These are phyloP conservation scores for Cotesia glomerata DNA, from an alignment of 1,140 invertebrate genomes.

Conservation along the genomic window DNA sequence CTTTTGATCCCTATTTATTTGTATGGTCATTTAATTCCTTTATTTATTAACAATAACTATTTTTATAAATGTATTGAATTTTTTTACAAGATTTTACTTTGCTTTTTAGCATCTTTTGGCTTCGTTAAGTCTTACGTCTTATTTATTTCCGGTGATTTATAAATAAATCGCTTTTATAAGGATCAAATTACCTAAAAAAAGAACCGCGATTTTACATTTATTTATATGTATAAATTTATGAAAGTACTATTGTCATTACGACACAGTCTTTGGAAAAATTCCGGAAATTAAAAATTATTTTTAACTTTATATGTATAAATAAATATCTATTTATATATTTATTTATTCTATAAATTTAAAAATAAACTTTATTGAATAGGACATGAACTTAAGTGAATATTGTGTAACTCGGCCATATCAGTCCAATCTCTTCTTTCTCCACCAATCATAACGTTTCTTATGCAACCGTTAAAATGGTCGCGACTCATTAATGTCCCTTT, in stretches of 20 bases:
- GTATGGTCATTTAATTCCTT: neutral
- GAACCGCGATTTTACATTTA: neutral
- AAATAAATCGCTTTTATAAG: too few species aligned
- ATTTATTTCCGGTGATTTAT: neutral
- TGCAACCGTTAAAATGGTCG: conserved; percentile 91
- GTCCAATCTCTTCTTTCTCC: conserved; percentile 78
- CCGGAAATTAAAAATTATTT: neutral
- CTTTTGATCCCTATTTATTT: neutral
- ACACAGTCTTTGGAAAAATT: conserved; percentile 54
- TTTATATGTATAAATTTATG: neutral
- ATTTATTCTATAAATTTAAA: neutral
- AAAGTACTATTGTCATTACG: conserved; percentile 3
- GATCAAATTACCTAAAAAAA: too few species aligned
- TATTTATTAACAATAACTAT: neutral
- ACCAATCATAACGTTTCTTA: conserved; percentile 81
- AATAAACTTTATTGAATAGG: conserved; percentile 63
- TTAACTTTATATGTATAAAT: neutral
- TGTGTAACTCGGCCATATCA: conserved; percentile 80
- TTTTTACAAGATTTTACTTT: conserved; percentile 25
- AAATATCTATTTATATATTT: neutral
- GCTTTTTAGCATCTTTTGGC: conserved; percentile 55
- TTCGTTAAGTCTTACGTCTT: conserved; percentile 49
- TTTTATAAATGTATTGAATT: neutral
- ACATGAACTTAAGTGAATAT: conserved; percentile 86
- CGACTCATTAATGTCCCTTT: conserved; percentile 70